Conservation (phyloP, 2,797 vertebrate species). For the Sciaenops ocellatus region DNA sequence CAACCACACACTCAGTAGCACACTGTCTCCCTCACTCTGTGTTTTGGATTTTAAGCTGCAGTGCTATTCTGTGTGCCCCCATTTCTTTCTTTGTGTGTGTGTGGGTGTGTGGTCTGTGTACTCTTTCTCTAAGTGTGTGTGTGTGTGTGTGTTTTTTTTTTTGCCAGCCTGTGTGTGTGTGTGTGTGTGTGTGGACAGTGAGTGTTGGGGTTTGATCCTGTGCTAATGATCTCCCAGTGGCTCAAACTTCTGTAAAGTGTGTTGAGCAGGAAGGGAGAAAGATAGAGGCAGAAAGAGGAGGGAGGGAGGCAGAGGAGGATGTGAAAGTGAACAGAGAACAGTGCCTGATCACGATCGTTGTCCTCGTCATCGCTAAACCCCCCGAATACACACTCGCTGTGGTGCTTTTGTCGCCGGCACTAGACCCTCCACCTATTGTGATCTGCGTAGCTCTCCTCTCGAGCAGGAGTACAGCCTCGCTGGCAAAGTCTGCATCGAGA, state of each 20-base stretch:
- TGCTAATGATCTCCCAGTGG: slow-evolving; percentile 85
- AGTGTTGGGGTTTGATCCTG: slow-evolving; percentile 76
- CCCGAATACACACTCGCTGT: background rate
- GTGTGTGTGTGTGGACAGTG: slow-evolving; percentile 61
- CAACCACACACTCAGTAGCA: background rate
- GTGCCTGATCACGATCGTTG: slow-evolving; percentile 51
- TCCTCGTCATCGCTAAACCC: slow-evolving; percentile 26
- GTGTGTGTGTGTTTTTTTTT: slow-evolving; percentile 40
- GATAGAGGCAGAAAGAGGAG: slow-evolving; percentile 20
- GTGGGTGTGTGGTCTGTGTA: slow-evolving; percentile 46
- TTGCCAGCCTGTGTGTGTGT: slow-evolving; percentile 24
- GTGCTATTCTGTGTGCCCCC: slow-evolving; percentile 60
- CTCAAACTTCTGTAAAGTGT: slow-evolving; percentile 77
- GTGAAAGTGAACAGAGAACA: slow-evolving; percentile 43
- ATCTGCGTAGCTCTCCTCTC: slow-evolving; percentile 24
- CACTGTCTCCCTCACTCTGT: slow-evolving; percentile 39
- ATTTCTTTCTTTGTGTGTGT: slow-evolving; percentile 59
- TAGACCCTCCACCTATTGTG: slow-evolving; percentile 18
- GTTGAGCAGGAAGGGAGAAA: slow-evolving; percentile 58
- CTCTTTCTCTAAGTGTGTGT: slow-evolving; percentile 39
- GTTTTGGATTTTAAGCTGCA: slow-evolving; percentile 65
- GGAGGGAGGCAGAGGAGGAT: slow-evolving; percentile 29
- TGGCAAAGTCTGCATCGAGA: slow-evolving; percentile 43
- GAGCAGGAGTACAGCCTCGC: slow-evolving; percentile 36
- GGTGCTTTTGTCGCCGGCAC: slow-evolving; percentile 8